These are phyloP conservation scores for Xestobium rufovillosum DNA, from an alignment of 2,888 invertebrate genomes.

Conservation along the genomic window DNA sequence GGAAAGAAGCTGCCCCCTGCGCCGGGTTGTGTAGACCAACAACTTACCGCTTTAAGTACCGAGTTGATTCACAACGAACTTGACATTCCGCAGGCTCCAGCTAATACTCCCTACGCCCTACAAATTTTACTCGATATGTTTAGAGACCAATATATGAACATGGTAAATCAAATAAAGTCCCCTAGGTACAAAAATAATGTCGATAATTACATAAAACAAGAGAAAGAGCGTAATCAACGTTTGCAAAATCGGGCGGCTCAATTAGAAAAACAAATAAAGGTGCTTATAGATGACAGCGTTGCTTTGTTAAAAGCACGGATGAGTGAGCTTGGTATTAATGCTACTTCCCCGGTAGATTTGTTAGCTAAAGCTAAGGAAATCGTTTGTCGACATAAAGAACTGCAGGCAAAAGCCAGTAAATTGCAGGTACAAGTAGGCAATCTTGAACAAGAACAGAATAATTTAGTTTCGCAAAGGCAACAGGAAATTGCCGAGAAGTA, in stretches of 20 bases:
- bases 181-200: conserved; percentile 66
- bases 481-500: conserved; percentile 71
- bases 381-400: conserved; percentile 84
- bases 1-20: conserved; percentile 76
- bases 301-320: conserved; percentile 80
- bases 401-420: conserved; percentile 81
- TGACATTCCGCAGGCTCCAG: conserved; percentile 71
- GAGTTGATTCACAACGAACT: conserved; percentile 74
- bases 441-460: conserved; percentile 70
- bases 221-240: conserved; percentile 69
- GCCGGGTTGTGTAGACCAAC: conserved; percentile 87
- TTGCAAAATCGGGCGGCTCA: conserved; percentile 80
- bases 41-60: conserved; percentile 69
- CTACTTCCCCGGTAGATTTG: conserved; percentile 76
- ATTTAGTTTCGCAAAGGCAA: conserved; percentile 62
- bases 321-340: conserved; percentile 86
- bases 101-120: conserved; percentile 74
- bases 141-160: conserved; percentile 76
- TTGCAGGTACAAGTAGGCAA: conserved; percentile 74
- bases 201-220: conserved; percentile 69
- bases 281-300: conserved; percentile 87
- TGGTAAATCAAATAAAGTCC: conserved; percentile 77
- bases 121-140: conserved; percentile 82
- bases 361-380: conserved; percentile 86
- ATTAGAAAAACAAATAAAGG: conserved; percentile 87